Base-by-base conservation (phyloP, 2,797 vertebrate genomes). In the Etheostoma nigrum region DNA sequence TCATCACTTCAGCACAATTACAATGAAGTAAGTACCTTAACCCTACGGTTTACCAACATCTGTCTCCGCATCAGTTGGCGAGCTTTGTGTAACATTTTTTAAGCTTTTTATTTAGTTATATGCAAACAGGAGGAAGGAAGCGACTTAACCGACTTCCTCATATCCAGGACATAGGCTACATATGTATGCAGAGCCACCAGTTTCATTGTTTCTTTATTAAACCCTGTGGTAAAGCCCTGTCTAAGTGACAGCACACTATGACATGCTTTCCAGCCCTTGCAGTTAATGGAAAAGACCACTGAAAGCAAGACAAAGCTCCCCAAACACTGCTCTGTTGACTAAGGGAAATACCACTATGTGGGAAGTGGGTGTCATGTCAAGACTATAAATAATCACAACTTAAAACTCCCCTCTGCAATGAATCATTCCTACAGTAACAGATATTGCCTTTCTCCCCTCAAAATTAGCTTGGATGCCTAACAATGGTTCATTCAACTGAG, bases 281-380 rank as follows among this genome's bases (percentile, higher is more conserved):
- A 79, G 78, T 89, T 91, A 83, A 90, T 90, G 90, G 88, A 89
- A 88, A 86, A 74, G 82, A 59, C 70, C 70, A 74, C 74, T 81
- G 81, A 93, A 89, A 81, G 83, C 71, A 78, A 78, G 87, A 90
- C 88, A 93, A 93, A 92, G 89, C 91, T 91, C 77, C 90, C 86
- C 89, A 94, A 94, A 93, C 93, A 94, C 78, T 80, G 86, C 74
- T 88, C 70, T 94, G 94, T 94, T 94, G 91, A 93, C 91, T 79
- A 49, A 93, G 88, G 93, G 93, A 95, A 95, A 95, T 93, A 87
- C 90, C 91, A 92, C 87, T 83, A 92, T 90, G 88, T 90, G 89
- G 86, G 87, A 88, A 91, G 87, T 88, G 88, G 87, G 89, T 91
- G 91, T 89, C 90, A 90, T 91, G 92, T 92, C 89, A 92, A 67